These are phyloP conservation scores for Chlorospingus flavigularis DNA, from an alignment of 2,797 vertebrate genomes.

Conservation along the genomic window DNA sequence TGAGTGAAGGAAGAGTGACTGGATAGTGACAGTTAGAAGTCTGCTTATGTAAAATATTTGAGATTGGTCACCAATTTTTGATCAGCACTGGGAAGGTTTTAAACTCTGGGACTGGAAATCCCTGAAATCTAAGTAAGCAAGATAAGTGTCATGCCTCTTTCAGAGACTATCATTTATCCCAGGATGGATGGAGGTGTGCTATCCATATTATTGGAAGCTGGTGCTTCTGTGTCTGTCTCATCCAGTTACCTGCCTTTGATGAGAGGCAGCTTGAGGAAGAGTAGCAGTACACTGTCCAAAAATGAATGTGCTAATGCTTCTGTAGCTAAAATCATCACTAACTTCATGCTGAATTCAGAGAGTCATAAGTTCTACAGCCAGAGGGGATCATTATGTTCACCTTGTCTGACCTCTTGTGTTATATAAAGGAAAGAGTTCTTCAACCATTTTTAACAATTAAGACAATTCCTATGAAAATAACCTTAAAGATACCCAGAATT, in stretches of 20 bases:
- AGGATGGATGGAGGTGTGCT: neutral
- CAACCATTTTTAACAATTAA: neutral
- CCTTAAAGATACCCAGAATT: neutral
- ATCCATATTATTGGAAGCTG: neutral
- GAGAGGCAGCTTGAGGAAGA: neutral
- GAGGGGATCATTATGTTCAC: neutral
- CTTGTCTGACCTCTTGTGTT: slow-evolving; percentile 5
- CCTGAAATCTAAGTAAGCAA: neutral
- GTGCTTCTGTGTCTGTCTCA: neutral
- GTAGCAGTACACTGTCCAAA: neutral
- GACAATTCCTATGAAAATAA: neutral
- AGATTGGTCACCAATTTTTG: neutral
- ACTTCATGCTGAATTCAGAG: neutral
- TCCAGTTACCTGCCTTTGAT: neutral
- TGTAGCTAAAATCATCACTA: neutral
- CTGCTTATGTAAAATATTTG: neutral
- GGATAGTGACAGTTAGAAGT: neutral
- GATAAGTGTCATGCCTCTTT: neutral
- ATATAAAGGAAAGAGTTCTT: neutral
- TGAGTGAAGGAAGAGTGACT: neutral
- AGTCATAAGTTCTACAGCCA: neutral
- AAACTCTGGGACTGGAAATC: neutral
- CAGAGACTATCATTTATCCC: neutral
- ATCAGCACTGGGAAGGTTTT: neutral
- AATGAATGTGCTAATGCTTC: neutral